These are phyloP conservation scores for Watersipora subatra DNA, from an alignment of 1,140 invertebrate genomes.

Conservation along the genomic window DNA sequence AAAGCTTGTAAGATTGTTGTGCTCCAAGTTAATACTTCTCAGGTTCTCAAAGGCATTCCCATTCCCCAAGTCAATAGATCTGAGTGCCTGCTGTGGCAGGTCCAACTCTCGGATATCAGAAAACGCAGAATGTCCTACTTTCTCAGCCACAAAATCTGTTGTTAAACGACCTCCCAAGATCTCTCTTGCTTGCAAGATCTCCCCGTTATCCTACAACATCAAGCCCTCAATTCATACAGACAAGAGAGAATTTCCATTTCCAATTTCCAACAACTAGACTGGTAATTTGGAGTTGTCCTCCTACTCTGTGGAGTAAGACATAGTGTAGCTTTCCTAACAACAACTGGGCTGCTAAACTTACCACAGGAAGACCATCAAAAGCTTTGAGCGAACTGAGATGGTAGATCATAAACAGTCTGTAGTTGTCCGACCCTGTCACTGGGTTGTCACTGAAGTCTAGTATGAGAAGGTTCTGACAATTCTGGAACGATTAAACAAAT, in stretches of 20 bases:
- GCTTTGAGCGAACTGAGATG: constrained; percentile 36
- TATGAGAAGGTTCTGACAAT: constrained; percentile 28
- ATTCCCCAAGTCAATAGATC: constrained; percentile 32
- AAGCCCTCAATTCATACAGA: background rate
- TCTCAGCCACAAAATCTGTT: constrained; percentile 37
- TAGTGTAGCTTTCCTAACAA: no score
- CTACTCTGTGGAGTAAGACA: no score
- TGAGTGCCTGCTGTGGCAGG: constrained; percentile 29
- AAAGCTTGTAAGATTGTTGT: constrained; percentile 38
- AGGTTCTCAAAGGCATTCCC: constrained; percentile 30
- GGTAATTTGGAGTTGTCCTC: no score
- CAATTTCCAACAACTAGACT: no score
- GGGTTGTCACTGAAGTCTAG: constrained; percentile 37
- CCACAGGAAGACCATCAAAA: constrained; percentile 35
- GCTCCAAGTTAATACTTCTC: constrained; percentile 38
- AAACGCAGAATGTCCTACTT: constrained; percentile 31
- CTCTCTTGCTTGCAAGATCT: constrained; percentile 31
- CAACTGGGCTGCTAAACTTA: no score
- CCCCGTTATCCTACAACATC: constrained; percentile 25
- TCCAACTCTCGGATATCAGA: constrained; percentile 33
- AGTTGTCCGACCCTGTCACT: constrained; percentile 33
- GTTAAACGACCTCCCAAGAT: constrained; percentile 38
- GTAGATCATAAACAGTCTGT: constrained; percentile 38
- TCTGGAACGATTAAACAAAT: constrained; percentile 21
- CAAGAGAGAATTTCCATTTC: background rate